These are phyloP conservation scores for Alectoris magna DNA, from an alignment of 2,797 vertebrate genomes.

Conservation along the genomic window DNA sequence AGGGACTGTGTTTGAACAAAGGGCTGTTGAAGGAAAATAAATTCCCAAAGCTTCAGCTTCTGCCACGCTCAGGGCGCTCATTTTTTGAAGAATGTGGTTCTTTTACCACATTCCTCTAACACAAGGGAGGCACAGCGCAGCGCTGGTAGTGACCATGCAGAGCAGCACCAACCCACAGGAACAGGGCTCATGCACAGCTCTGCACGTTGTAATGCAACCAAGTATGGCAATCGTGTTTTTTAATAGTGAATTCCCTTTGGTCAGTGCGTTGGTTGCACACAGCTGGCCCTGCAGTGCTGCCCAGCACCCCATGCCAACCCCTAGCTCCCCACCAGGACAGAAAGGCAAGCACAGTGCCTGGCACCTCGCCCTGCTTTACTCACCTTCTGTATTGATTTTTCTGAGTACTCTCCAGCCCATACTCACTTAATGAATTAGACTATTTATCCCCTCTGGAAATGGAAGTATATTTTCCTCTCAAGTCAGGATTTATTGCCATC, in stretches of 20 bases:
- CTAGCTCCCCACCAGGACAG: neutral
- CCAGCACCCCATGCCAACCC: neutral
- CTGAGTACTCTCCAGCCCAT: neutral
- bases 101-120: too few relatives aligned
- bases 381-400: neutral
- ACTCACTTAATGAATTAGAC: neutral
- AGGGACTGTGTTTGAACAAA: neutral
- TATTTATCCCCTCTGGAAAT: neutral
- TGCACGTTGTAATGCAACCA: neutral
- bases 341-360: neutral
- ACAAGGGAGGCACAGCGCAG: neutral
- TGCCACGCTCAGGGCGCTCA: too few relatives aligned
- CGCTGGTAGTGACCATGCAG: too few relatives aligned
- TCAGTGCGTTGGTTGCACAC: too few relatives aligned
- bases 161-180: too few relatives aligned
- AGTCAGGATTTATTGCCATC: neutral
- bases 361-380: neutral
- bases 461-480: neutral
- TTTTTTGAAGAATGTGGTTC: too few relatives aligned
- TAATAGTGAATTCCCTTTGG: neutral
- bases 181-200: neutral
- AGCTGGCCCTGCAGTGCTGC: too few relatives aligned
- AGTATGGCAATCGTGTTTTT: neutral
- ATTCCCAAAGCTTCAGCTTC: neutral
- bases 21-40: too few relatives aligned